These are phyloP conservation scores for Epicampocera succincta DNA, from an alignment of 2,888 invertebrate genomes.

Conservation along the genomic window DNA sequence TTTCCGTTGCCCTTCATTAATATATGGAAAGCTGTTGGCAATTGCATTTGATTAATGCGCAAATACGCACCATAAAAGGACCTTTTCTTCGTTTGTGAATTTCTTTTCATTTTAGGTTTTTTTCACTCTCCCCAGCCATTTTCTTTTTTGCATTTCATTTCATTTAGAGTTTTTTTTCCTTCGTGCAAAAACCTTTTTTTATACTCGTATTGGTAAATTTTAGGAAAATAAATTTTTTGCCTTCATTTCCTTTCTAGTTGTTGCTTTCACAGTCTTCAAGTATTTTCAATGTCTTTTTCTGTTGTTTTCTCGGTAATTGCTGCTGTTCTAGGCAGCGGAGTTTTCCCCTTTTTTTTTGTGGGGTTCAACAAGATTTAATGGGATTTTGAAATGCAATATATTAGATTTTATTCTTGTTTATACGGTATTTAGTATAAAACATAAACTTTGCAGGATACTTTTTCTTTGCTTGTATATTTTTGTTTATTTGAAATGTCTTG, in stretches of 20 bases:
- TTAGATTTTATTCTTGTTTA: slow-evolving; percentile 62
- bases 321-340: background rate
- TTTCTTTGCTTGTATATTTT: background rate
- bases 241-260: slow-evolving; percentile 14
- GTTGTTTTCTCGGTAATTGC: background rate
- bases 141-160: slow-evolving; percentile 25
- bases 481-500: slow-evolving; percentile 20
- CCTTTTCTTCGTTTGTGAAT: slow-evolving; percentile 44
- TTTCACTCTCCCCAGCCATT: slow-evolving; percentile 21
- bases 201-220: background rate
- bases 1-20: slow-evolving; percentile 54
- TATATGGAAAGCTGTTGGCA: slow-evolving; percentile 67
- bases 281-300: slow-evolving; percentile 33
- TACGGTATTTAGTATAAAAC: slow-evolving; percentile 45
- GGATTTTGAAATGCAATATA: slow-evolving; percentile 57
- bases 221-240: slow-evolving; percentile 9
- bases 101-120: slow-evolving; percentile 28
- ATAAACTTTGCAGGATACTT: slow-evolving; percentile 45
- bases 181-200: slow-evolving; percentile 38
- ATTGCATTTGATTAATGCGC: slow-evolving; percentile 72
- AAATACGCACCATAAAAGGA: slow-evolving; percentile 72
- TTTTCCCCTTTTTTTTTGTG: background rate
- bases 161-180: background rate
- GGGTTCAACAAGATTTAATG: slow-evolving; percentile 52
- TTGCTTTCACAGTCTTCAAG: slow-evolving; percentile 47